phyloP scores from a whole-genome alignment of 2,113 vertebrate species.

The Steatornis caripensis region DNA sequence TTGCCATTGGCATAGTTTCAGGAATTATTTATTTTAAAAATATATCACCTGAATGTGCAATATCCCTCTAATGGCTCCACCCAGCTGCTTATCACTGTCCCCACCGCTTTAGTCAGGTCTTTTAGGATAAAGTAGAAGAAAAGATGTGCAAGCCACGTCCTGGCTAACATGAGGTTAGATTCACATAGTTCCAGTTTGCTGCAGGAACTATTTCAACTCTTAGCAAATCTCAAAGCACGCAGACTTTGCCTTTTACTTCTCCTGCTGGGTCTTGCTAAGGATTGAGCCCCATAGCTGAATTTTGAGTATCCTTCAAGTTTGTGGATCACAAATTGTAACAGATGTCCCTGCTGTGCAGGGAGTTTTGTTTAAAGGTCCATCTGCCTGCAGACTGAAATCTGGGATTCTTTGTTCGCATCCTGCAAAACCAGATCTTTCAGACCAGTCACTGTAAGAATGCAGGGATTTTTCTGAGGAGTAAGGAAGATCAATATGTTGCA shows the following conservation, averaged over 20 bases:
- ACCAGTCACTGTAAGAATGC: conserved; percentile 27
- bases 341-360: conserved; percentile 47
- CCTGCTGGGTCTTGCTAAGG: conserved; percentile 45
- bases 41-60: background rate
- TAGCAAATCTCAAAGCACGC: background rate
- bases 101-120: background rate
- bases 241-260: background rate
- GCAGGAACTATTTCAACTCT: background rate
- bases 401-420: conserved; percentile 39
- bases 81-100: background rate
- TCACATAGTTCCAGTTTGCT: background rate
- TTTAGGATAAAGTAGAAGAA: background rate
- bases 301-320: conserved; percentile 25
- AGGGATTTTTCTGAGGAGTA: conserved; percentile 28
- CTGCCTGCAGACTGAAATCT: conserved; percentile 63
- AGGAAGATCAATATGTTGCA: conserved; percentile 24
- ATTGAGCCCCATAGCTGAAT: conserved; percentile 20
- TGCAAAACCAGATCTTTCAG: conserved; percentile 44
- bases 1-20: background rate
- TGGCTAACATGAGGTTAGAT: background rate
- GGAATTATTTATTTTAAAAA: background rate
- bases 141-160: background rate
- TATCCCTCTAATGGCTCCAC: background rate
- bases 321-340: conserved; percentile 54
- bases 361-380: conserved; percentile 65